Evolutionary conservation across 1,140 invertebrate genomes (phyloP).

Genomic region (Diachasma alloeum): DNA sequence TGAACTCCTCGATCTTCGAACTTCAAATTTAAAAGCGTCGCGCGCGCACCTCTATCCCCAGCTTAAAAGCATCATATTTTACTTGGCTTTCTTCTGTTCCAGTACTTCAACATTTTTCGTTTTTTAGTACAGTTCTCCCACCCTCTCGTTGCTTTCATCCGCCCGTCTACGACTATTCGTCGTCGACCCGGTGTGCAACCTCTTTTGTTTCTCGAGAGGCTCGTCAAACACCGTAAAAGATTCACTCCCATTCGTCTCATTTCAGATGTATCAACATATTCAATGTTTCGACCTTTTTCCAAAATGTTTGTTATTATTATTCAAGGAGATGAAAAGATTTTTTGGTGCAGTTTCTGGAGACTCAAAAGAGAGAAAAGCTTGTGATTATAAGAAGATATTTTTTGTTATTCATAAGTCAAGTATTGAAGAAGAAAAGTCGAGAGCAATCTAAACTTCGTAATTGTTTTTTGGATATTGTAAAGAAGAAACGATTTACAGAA

Average conservation of each 20-base stretch:
- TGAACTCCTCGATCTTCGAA: slow-evolving; percentile 48
- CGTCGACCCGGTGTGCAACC: slow-evolving; percentile 12
- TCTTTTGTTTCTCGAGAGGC: slow-evolving; percentile 29
- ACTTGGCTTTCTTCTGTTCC: slow-evolving; percentile 31
- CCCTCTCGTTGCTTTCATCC: neutral
- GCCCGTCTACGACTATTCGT: neutral
- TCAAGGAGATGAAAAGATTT: neutral
- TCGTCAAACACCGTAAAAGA: slow-evolving; percentile 30
- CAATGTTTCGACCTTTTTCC: neutral
- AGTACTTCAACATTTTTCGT: neutral
- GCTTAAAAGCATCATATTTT: slow-evolving; percentile 62
- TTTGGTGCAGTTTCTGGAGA: neutral
- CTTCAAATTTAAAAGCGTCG: slow-evolving; percentile 54
- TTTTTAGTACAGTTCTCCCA: neutral
- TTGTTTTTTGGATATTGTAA: too few species aligned
- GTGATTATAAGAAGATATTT: too few species aligned
- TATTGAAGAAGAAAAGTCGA: too few species aligned
- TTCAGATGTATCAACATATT: neutral
- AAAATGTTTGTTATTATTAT: neutral
- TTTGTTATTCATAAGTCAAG: too few species aligned
- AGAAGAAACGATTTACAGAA: too few species aligned
- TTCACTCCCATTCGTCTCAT: slow-evolving; percentile 7
- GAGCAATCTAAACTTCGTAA: too few species aligned
- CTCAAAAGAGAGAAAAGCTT: neutral
- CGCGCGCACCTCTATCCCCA: slow-evolving; percentile 33